These are phyloP conservation scores for Lagopus muta DNA, from an alignment of 2,113 vertebrate genomes.

Conservation along the genomic window DNA sequence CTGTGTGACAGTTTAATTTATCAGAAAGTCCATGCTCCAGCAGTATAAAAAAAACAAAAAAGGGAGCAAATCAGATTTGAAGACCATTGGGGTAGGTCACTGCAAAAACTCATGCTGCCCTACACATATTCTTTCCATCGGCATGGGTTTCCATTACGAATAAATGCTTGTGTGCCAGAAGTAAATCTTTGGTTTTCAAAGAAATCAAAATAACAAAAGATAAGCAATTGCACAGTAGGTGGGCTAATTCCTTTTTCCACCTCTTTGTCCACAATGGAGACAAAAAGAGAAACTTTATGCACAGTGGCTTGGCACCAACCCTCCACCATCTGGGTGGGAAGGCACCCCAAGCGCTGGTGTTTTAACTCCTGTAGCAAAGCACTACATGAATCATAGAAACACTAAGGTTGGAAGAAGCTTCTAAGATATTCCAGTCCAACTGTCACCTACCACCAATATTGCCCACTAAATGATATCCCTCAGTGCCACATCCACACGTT, in stretches of 20 bases:
- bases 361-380: neutral
- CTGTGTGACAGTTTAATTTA: neutral
- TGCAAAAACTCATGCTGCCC: constrained; percentile 33
- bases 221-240: constrained; percentile 54
- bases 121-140: constrained; percentile 60
- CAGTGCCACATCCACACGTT: too few species aligned
- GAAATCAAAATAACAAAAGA: constrained; percentile 64
- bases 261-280: neutral
- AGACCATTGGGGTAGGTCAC: neutral
- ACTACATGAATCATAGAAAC: accelerated
- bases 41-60: neutral
- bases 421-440: too few species aligned
- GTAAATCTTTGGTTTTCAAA: constrained; percentile 58
- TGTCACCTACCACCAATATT: too few species aligned
- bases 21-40: neutral
- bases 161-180: constrained; percentile 38
- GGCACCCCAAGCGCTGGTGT: neutral
- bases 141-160: constrained; percentile 42
- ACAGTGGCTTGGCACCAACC: constrained; percentile 26
- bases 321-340: neutral
- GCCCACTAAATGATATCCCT: too few species aligned
- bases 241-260: constrained; percentile 66
- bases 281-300: neutral
- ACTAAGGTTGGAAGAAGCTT: too few species aligned
- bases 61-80: neutral